Conservation (phyloP, 2,113 vertebrate genomes). For the Litocranius walleri region DNA sequence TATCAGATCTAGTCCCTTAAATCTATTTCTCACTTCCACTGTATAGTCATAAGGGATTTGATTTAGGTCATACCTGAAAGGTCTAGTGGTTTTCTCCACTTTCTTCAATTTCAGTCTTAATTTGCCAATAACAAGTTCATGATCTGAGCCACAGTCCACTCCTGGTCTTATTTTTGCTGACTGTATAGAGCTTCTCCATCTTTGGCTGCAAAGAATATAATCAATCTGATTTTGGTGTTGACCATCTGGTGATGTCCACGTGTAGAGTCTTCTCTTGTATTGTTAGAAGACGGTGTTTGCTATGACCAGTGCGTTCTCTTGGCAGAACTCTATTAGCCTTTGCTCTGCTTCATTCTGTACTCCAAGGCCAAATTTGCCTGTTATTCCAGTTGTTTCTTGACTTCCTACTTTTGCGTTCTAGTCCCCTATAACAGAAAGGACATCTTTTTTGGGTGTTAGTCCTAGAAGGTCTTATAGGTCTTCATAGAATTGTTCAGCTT, state of each 20-base stretch:
- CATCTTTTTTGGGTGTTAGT: neutral
- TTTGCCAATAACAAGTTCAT: neutral
- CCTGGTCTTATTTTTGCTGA: rapidly evolving
- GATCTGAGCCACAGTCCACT: neutral
- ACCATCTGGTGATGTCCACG: neutral
- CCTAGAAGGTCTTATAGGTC: neutral
- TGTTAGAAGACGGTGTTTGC: neutral
- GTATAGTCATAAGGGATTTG: neutral
- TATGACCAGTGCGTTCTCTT: neutral
- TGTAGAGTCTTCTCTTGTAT: neutral
- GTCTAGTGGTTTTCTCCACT: neutral
- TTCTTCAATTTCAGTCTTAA: neutral
- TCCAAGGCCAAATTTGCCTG: neutral
- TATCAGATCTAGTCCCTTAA: too few relatives aligned
- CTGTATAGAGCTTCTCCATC: neutral
- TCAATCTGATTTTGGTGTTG: neutral
- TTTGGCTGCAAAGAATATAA: neutral
- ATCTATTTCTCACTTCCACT: neutral
- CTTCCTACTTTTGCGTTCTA: neutral
- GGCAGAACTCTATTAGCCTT: neutral
- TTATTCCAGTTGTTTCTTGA: neutral
- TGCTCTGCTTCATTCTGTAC: neutral
- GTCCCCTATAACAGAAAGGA: neutral
- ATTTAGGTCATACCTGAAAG: neutral
- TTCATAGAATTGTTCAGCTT: neutral